Percentiles rank a stretch among this genome's conserved stretches.
Evolutionary conservation across 2,113 vertebrate species (phyloP).

Genomic region (Tetrax tetrax): DNA sequence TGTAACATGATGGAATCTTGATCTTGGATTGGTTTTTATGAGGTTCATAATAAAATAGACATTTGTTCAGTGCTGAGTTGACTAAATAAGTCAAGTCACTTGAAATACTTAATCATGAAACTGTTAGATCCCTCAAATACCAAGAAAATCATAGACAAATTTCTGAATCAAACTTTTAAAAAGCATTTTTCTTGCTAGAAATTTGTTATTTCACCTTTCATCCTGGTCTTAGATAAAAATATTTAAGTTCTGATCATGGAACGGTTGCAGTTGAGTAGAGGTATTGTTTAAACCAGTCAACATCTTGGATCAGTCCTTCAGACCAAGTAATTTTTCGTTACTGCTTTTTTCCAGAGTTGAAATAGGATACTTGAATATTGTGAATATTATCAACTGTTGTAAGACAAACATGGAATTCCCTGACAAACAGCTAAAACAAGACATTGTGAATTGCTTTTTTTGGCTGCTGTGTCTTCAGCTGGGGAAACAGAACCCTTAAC

Average conservation of each 20-base stretch:
- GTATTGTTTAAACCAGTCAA: neutral
- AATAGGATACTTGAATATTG: neutral
- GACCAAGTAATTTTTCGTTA: neutral
- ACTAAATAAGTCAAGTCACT: neutral
- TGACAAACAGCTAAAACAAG: neutral
- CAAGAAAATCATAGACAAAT: neutral
- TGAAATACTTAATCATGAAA: neutral
- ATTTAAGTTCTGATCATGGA: neutral
- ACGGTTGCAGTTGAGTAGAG: neutral
- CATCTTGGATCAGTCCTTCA: neutral
- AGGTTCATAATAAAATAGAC: neutral
- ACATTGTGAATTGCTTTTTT: neutral
- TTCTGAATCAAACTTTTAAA: neutral
- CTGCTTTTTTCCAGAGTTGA: neutral
- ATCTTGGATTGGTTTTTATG: neutral
- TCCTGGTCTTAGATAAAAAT: neutral
- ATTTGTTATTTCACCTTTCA: neutral
- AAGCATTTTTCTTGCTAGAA: neutral
- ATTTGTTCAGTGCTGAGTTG: neutral
- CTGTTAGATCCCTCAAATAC: neutral
- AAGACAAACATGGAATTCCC: neutral
- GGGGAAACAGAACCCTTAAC: neutral
- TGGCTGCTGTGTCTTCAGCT: neutral
- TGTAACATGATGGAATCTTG: neutral
- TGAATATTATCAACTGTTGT: neutral